Base-by-base conservation (phyloP, 2,797 vertebrate species). In the Microctenopoma stevenorrisi region DNA sequence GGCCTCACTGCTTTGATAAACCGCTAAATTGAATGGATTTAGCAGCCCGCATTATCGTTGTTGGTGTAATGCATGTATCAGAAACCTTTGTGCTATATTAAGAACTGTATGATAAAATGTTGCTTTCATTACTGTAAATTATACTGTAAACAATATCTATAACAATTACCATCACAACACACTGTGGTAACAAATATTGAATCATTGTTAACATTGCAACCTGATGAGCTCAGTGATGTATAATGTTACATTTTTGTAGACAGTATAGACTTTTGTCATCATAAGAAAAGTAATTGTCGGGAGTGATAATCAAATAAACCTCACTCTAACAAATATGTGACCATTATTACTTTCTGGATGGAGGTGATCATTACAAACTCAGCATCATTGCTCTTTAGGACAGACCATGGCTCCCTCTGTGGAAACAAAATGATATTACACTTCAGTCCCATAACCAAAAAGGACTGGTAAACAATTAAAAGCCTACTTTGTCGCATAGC, bases 371-470 rank as follows among this genome's bases (percentile, higher is more conserved):
- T 22, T 9, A 9, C 1, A 18, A 42, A 37, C 11, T n/a, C 14
- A 14, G 2, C 44, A 1, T 52, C 15, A 1, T 10, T 46, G 26
- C 26, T 68, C 28, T 48, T 64, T 79, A 14, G 26, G 35, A 26
- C 44, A 76, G 64, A 48, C 75, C 68, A 3, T 75, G 56, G 82
- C 82, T 69, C 88, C 88, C 73, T 83, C 88, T 88, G 54, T 74
- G 13, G 85, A 26, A 35, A 37, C 28, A 58, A 35, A 5, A n/a
- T 2, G 9, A 28, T 63, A 81, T 81, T 76, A 74, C 86, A 75
- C 18, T 76, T 72, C 86, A 74, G 18, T 1, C 18, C 44, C 5
- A 18, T 47, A 33, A 38, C n/a, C 1, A 37, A 37, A 48, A 63
- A 64, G 50, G 16, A 73, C 40, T 15, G 18, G 12, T 67, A 48